Evolutionary conservation across 2,797 vertebrate genomes (phyloP).

Genomic region (Cyclopterus lumpus): DNA sequence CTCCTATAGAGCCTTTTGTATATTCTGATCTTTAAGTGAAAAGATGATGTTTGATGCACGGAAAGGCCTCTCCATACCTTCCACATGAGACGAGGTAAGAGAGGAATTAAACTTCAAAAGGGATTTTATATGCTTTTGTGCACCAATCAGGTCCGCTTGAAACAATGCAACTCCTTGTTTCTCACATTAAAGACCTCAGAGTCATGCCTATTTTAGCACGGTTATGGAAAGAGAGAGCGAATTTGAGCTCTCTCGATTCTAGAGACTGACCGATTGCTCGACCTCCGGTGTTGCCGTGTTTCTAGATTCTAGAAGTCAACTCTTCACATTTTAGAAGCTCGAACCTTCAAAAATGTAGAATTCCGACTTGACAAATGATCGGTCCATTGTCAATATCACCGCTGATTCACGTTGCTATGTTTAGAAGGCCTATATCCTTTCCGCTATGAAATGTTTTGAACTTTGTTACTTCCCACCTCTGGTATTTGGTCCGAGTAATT

Average conservation of each 20-base stretch:
- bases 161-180: background rate
- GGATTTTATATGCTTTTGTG: background rate
- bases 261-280: too few species aligned
- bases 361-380: background rate
- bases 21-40: background rate
- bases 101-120: background rate
- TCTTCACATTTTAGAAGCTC: background rate
- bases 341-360: background rate
- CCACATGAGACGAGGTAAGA: background rate
- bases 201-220: background rate
- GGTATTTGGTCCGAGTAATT: constrained; percentile 44
- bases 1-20: background rate
- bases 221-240: background rate
- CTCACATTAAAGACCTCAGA: background rate
- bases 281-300: too few species aligned
- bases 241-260: background rate
- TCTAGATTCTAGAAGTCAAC: too few species aligned
- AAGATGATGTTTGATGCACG: background rate
- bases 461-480: background rate
- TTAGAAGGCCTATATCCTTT: background rate
- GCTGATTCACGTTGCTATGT: background rate
- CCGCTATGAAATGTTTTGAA: background rate
- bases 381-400: background rate
- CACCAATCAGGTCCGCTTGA: background rate
- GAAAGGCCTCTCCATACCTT: background rate